Evolutionary conservation across 2,888 invertebrate genomes (phyloP), one percentile per base, ranked within the genome.

Genomic region (Oscheius sp.): DNA sequence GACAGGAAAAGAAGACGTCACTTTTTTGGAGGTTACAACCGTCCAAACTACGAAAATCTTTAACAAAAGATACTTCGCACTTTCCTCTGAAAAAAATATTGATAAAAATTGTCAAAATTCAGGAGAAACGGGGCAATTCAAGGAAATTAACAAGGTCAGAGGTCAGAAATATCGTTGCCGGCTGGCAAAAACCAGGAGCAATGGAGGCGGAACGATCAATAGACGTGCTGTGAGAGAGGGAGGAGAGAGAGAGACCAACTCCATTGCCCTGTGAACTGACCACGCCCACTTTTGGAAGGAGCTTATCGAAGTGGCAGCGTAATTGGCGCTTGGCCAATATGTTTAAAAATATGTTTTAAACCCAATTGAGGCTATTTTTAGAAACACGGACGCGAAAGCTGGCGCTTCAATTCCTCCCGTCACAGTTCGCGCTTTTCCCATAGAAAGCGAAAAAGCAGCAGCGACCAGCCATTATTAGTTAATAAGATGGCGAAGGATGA

Each of bases 1-100:
- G 89, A 70, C 91, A 90, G 88, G 90, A 91, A 89, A 91, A 91
- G 88, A 91, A 91, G 53, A 89, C 89, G 87, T 91, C 90, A 66
- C 75, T 76, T 21, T 59, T 69, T 25, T 74, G 61, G 46, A 91
- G 90, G 75, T 89, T 87, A 84, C 91, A 91, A 72, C 89, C 89
- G 74, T 89, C 87, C 55, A 89, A 75, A 6, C 76, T 77, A 69
- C 89, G 89, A 70, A 91, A 89, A 86, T 91, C 91, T 76, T 89
- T 89, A 84, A 90, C 91, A 85, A 91, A 91, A 72, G 89, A 89
- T 61, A 91, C 91, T 66, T 88, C 88, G 87, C 91, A 91, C 89
- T 90, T 89, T 46, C 91, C 91, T 86, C 91, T 91, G 89, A 41
- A 87, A 72, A 68, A 16, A 27, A 35, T 9, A 16, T 3, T 18